Conservation (phyloP, 2,797 vertebrate genomes). For the Notamacropus eugenii region DNA sequence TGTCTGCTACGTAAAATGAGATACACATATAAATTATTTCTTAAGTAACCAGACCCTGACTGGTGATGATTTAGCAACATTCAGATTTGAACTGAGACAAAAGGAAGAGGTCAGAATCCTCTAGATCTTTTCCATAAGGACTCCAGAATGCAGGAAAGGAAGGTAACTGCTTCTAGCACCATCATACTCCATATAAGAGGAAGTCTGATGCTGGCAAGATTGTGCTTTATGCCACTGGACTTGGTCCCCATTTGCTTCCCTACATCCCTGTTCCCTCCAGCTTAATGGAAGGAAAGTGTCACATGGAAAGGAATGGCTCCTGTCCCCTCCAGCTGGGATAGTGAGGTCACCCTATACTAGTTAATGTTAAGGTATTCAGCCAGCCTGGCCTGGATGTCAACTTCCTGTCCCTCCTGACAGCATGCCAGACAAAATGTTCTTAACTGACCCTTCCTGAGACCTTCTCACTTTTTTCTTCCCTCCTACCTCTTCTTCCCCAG, state of each 20-base stretch:
- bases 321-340: background rate
- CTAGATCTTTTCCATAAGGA: background rate
- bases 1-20: background rate
- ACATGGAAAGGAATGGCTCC: background rate
- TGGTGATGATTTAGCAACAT: background rate
- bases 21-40: background rate
- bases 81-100: background rate
- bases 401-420: background rate
- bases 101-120: background rate
- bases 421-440: background rate
- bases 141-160: background rate
- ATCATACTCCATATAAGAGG: background rate
- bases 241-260: background rate
- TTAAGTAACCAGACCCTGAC: background rate
- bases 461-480: background rate
- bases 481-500: background rate
- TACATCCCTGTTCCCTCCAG: background rate
- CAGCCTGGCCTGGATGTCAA: background rate
- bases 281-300: background rate
- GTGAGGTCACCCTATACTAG: background rate
- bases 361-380: background rate
- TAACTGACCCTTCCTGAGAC: background rate
- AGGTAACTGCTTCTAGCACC: background rate
- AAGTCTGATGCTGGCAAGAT: background rate
- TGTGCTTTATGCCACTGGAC: background rate